phyloP scores from a whole-genome alignment of 1,140 invertebrate species.

The Eueides isabella region DNA sequence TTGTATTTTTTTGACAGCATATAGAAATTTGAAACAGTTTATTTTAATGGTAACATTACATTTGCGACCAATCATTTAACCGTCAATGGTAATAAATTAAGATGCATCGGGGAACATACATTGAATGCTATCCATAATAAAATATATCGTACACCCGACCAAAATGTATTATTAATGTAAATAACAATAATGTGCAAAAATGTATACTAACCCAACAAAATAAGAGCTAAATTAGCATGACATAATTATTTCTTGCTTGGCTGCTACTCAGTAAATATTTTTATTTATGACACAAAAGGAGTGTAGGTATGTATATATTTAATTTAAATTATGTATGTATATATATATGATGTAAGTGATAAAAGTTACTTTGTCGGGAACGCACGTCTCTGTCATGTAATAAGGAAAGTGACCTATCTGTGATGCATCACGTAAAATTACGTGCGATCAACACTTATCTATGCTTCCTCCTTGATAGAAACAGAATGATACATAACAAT shows the following conservation, averaged over 20 bases:
- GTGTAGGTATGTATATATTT: background rate
- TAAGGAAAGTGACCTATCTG: slow-evolving; percentile 27
- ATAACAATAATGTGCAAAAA: background rate
- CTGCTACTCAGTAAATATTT: background rate
- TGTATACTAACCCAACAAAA: background rate
- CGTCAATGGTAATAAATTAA: slow-evolving; percentile 26
- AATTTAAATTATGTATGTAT: background rate
- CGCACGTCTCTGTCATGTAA: slow-evolving; percentile 27
- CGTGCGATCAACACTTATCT: background rate
- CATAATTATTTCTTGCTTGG: background rate
- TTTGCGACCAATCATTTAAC: slow-evolving; percentile 19
- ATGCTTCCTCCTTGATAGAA: background rate
- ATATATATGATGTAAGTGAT: background rate
- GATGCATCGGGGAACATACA: slow-evolving; percentile 23
- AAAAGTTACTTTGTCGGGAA: slow-evolving; percentile 6
- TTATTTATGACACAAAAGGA: slow-evolving; percentile 2
- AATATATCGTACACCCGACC: slow-evolving; percentile 14
- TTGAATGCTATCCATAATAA: slow-evolving; percentile 31
- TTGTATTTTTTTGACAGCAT: too few species aligned
- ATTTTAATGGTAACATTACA: background rate
- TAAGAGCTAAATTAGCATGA: slow-evolving; percentile 12
- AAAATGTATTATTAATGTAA: slow-evolving; percentile 12
- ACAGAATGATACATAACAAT: background rate
- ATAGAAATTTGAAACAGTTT: too few species aligned
- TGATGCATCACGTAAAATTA: background rate